A percentile compares a stretch with the other conserved stretches of the same genome.
phyloP scores from a whole-genome alignment of 2,888 invertebrate genomes.

The Chaetoderma sp. region DNA sequence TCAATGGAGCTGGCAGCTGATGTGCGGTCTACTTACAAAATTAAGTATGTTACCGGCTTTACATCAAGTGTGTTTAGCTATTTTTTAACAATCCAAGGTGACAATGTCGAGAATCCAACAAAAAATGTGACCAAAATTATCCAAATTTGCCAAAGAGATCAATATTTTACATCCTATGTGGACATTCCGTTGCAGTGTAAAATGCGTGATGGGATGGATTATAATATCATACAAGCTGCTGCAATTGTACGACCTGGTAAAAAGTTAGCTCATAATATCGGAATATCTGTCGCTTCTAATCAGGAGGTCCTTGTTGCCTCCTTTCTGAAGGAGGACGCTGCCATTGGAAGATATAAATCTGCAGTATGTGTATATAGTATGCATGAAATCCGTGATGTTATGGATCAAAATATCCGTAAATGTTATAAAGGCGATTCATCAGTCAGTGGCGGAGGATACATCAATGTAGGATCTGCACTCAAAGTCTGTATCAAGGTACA shows the following conservation, averaged over 20 bases:
- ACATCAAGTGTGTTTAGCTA: constrained; percentile 56
- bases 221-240: constrained; percentile 94
- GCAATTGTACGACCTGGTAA: constrained; percentile 94
- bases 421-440: constrained; percentile 48
- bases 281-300: constrained; percentile 37
- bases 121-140: constrained; percentile 86
- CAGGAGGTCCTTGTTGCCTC: constrained; percentile 71
- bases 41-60: constrained; percentile 60
- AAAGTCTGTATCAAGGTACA: no score
- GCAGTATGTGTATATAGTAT: constrained; percentile 59
- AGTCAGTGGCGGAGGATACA: constrained; percentile 51
- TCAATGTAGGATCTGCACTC: constrained; percentile 38
- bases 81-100: constrained; percentile 87
- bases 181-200: constrained; percentile 96
- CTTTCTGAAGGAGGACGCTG: constrained; percentile 78
- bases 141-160: constrained; percentile 94
- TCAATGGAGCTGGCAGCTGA: constrained; percentile 47
- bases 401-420: constrained; percentile 50
- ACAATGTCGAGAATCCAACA: constrained; percentile 58
- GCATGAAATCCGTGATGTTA: constrained; percentile 47
- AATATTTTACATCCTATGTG: constrained; percentile 96
- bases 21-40: constrained; percentile 44
- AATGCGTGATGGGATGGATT: constrained; percentile 68
- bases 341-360: constrained; percentile 39
- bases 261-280: constrained; percentile 81